These are phyloP conservation scores for Psittacula echo DNA, from an alignment of 2,797 vertebrate genomes.

Conservation along the genomic window DNA sequence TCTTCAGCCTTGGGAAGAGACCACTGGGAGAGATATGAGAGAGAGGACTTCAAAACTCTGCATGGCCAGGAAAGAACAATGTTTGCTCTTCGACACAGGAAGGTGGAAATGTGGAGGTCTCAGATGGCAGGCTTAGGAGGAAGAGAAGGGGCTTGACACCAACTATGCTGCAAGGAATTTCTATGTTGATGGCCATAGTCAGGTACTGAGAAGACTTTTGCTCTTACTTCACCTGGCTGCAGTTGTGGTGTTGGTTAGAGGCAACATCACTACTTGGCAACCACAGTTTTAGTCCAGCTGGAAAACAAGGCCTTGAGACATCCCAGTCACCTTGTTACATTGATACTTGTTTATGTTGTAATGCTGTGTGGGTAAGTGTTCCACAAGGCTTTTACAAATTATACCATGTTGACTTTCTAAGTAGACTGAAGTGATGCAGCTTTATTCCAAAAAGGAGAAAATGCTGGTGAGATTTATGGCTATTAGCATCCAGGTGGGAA, in stretches of 20 bases:
- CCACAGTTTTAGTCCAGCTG: background rate
- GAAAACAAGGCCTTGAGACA: background rate
- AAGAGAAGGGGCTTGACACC: background rate
- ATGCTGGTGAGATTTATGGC: background rate
- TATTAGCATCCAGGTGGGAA: background rate
- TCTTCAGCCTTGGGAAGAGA: background rate
- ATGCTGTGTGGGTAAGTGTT: background rate
- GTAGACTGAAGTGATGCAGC: background rate
- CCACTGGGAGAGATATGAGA: background rate
- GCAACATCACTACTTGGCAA: background rate
- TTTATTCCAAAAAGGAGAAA: background rate
- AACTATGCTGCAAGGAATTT: background rate
- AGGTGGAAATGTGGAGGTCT: background rate
- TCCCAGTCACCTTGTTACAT: fast-evolving
- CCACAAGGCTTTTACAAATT: background rate
- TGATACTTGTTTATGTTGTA: background rate
- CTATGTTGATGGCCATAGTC: background rate
- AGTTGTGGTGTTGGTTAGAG: background rate
- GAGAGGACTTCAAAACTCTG: background rate
- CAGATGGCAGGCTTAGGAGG: background rate
- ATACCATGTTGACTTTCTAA: background rate
- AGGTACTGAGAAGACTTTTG: background rate
- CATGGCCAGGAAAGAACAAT: background rate
- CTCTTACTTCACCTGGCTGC: background rate
- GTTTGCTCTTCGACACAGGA: background rate